Base-by-base conservation (phyloP, 1,140 invertebrate species). In the Neotoxoptera formosana region DNA sequence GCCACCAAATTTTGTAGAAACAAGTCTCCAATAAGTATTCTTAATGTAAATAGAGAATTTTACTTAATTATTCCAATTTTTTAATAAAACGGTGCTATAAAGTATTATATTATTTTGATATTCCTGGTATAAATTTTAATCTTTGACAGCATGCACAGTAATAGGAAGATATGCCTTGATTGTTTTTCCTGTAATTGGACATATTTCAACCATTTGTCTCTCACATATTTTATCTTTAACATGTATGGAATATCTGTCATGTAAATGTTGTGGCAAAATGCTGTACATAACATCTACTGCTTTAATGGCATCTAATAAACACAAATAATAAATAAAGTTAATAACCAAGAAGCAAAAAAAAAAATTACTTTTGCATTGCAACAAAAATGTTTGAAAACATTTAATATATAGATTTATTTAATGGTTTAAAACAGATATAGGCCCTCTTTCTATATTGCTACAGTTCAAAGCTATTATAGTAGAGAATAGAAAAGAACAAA, bases 221-320 rank as follows among this genome's bases (percentile, higher is more conserved):
- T 84, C 81, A 41, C 48, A 53, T 83, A 93, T 86, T 84, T 93
- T 93, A 41, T 83, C 47, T 41, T 93, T 84, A 45, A 84, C 48
- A 53, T 93, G 91, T 9, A 51, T 30, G 8, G 91, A 83, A 17
- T 93, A 93, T 84, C 23, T 84, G 8, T 93, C 91, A 84, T 93
- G 91, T 41, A 93, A 93, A 84, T 93, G 91, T 84, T 48, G 34
- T 53, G 91, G 91, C 91, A 93, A 93, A 83, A 93, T 34, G n/a
- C 53, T 93, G 41, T 93, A 93, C 76, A 93, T 93, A 86, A 41
- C 34, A 53, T 93, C 91, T 30, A 93, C 91, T n/a, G 76, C 14
- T 84, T 53, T 93, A 4, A 93, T 7, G 30, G 91, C 91, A 93
- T 30, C 91, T 93, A 93, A 60, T 41, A 56, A 90, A 21, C 51